A percentile compares a stretch with the other conserved stretches of the same genome.
Evolutionary conservation across 2,797 vertebrate genomes (phyloP).

Genomic region (Clarias fuscus): DNA sequence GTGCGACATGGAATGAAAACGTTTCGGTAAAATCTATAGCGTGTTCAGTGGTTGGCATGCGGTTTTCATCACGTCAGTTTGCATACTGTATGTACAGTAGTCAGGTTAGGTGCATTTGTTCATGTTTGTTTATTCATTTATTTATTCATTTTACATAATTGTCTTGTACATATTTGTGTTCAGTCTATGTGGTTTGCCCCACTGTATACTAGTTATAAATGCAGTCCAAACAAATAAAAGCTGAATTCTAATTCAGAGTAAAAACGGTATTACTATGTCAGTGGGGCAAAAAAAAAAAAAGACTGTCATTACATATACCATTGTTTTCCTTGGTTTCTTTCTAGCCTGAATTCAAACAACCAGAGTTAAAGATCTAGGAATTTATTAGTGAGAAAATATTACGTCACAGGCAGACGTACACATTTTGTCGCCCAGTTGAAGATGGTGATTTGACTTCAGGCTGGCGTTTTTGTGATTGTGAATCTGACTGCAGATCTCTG

Average conservation of each 20-base stretch:
- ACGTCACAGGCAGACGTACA: neutral
- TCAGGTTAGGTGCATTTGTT: neutral
- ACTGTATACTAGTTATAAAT: conserved; percentile 3
- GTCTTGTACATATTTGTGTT: neutral
- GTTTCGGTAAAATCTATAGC: conserved; percentile 39
- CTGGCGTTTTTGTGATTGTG: conserved; percentile 5
- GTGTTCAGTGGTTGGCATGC: conserved; percentile 14
- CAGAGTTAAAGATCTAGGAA: neutral
- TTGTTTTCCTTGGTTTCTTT: conserved; percentile 1
- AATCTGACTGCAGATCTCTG: no score
- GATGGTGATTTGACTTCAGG: conserved; percentile 49
- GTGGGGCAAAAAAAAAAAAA: conserved; percentile 46
- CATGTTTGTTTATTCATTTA: neutral
- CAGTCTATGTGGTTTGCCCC: conserved; percentile 36
- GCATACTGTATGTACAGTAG: neutral
- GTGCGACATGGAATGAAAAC: conserved; percentile 58
- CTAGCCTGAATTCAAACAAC: conserved; percentile 43
- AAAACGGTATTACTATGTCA: conserved; percentile 21
- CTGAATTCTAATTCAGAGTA: neutral
- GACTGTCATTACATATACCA: neutral
- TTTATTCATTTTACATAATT: neutral
- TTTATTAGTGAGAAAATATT: neutral
- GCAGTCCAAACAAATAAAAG: neutral
- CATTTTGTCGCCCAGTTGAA: neutral
- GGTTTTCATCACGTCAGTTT: neutral